A percentile compares a stretch with the other conserved stretches of the same genome.
Evolutionary conservation across 2,113 vertebrate genomes (phyloP).

Genomic region (Spheniscus mendiculus): DNA sequence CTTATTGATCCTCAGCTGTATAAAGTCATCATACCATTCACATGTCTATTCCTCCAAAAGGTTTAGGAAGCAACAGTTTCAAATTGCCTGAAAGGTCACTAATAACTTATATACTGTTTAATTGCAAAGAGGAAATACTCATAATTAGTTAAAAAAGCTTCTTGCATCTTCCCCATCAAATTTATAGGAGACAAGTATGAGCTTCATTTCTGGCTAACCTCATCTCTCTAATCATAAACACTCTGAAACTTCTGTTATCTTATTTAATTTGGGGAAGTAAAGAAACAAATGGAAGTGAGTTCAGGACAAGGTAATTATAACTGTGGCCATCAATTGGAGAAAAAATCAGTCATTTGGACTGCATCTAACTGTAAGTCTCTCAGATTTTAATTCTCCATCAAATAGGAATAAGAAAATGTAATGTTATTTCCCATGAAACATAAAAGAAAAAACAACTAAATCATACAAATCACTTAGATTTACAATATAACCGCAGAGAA

Average conservation of each 20-base stretch:
- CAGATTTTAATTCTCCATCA: background rate
- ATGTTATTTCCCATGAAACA: background rate
- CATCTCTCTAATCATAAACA: background rate
- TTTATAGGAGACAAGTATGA: background rate
- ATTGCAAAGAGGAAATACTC: background rate
- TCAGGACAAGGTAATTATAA: background rate
- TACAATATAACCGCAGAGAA: background rate
- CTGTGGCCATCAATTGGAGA: background rate
- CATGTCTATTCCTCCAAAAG: background rate
- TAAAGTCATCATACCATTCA: background rate
- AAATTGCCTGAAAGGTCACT: background rate
- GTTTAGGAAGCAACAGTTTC: background rate
- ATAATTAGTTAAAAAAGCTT: background rate
- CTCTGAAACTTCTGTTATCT: background rate
- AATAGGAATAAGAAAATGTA: background rate
- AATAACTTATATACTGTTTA: background rate
- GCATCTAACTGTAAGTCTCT: background rate
- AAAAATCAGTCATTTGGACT: background rate
- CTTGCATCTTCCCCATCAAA: background rate
- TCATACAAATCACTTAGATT: background rate
- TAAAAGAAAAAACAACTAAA: background rate
- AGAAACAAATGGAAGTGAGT: background rate
- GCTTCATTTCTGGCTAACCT: background rate
- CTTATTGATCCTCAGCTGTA: background rate
- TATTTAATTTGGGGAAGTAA: background rate